phyloP scores from a whole-genome alignment of 2,113 vertebrate genomes.

The Petroica traversi region DNA sequence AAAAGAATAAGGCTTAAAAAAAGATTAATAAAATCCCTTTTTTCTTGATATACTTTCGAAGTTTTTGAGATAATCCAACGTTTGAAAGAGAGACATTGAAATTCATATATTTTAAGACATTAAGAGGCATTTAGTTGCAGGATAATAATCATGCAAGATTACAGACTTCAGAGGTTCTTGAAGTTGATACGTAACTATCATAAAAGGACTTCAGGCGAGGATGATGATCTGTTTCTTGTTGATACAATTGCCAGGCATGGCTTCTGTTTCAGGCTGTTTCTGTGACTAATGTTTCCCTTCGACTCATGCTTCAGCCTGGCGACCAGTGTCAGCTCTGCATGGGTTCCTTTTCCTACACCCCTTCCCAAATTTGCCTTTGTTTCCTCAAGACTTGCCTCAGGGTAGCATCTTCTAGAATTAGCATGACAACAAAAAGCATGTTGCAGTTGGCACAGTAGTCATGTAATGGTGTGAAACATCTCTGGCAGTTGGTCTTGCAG shows the following conservation, averaged over 20 bases:
- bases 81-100: neutral
- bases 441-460: neutral
- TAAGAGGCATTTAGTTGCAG: neutral
- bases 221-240: slow-evolving; percentile 4
- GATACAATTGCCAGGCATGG: neutral
- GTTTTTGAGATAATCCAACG: neutral
- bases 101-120: neutral
- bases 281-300: neutral
- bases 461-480: neutral
- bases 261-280: neutral
- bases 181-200: neutral
- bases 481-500: neutral
- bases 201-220: neutral
- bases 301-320: neutral
- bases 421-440: neutral
- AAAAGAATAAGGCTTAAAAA: neutral
- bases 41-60: neutral
- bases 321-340: neutral
- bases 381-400: neutral
- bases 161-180: slow-evolving; percentile 14
- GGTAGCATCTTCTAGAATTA: neutral
- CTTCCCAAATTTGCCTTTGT: neutral
- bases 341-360: neutral
- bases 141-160: neutral
- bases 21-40: neutral